A percentile compares a stretch with the other conserved stretches of the same genome.
These are phyloP conservation scores for Macrostomum cliftonense DNA, from an alignment of 2,888 invertebrate genomes.

Conservation along the genomic window DNA sequence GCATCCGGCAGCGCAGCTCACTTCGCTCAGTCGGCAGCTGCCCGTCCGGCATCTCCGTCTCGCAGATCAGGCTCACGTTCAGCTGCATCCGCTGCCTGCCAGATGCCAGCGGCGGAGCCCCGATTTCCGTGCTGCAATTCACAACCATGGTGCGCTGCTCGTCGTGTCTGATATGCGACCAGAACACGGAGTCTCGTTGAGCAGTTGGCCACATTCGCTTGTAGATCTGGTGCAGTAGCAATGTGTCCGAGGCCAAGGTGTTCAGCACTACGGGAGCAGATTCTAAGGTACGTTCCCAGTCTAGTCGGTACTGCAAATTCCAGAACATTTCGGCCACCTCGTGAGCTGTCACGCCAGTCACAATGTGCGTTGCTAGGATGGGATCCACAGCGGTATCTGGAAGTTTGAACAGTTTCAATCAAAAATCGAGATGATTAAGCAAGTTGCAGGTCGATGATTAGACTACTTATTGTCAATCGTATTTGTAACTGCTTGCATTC, in stretches of 20 bases:
- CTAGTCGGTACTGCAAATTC: constrained; percentile 75
- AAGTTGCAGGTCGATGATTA: too few species aligned
- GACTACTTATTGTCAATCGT: too few species aligned
- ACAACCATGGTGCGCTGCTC: constrained; percentile 59
- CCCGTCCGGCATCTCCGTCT: constrained; percentile 64
- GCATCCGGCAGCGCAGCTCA: constrained; percentile 84
- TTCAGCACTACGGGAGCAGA: constrained; percentile 9
- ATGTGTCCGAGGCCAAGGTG: constrained; percentile 4
- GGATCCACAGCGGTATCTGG: too few species aligned
- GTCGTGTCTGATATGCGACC: constrained; percentile 69
- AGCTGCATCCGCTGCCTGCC: constrained; percentile 53
- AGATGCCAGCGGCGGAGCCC: constrained; percentile 54
- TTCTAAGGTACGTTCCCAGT: constrained; percentile 54
- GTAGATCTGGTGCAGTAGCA: constrained; percentile 46
- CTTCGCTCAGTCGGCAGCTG: constrained; percentile 51
- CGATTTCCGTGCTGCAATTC: constrained; percentile 75
- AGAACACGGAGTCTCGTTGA: constrained; percentile 89
- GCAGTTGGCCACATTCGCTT: constrained; percentile 98
- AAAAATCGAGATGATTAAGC: too few species aligned
- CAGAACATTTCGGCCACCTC: constrained; percentile 97
- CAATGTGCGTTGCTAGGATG: constrained; percentile 64
- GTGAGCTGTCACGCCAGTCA: constrained; percentile 84
- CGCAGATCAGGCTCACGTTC: constrained; percentile 87
- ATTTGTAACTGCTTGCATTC: too few species aligned
- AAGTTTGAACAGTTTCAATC: too few species aligned